These are phyloP conservation scores for Ochotona curzoniae DNA, from an alignment of 2,113 vertebrate genomes.

Conservation along the genomic window DNA sequence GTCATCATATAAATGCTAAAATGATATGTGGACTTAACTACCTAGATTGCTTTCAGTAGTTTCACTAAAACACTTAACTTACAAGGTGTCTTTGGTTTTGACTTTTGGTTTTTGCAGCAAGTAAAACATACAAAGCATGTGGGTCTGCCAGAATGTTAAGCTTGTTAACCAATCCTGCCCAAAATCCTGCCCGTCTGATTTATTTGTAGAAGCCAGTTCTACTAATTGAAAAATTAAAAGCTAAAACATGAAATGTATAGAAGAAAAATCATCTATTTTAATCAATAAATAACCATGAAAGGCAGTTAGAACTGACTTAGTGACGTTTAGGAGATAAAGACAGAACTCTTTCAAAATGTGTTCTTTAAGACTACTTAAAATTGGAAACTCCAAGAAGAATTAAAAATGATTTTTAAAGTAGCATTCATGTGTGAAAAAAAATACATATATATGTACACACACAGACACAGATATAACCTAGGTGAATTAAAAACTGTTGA, in stretches of 20 bases:
- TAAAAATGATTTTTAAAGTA: conserved; percentile 42
- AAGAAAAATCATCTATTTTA: conserved; percentile 46
- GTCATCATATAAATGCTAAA: conserved; percentile 16
- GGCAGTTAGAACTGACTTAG: background rate
- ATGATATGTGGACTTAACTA: conserved; percentile 32
- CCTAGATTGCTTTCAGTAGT: conserved; percentile 29
- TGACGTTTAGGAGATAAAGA: background rate
- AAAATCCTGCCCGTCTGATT: background rate
- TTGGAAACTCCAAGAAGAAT: conserved; percentile 33
- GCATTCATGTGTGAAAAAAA: no score
- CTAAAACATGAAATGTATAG: conserved; percentile 37
- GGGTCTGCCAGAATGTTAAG: conserved; percentile 24
- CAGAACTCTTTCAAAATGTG: conserved; percentile 2
- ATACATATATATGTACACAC: no score
- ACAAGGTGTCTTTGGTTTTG: background rate
- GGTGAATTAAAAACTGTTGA: background rate
- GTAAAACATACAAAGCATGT: conserved; percentile 34
- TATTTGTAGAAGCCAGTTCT: conserved; percentile 48
- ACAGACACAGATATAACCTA: background rate
- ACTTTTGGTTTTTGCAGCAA: conserved; percentile 1
- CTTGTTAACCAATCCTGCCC: conserved; percentile 21
- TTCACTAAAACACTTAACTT: conserved; percentile 27
- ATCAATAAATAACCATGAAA: conserved; percentile 27
- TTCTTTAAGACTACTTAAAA: conserved; percentile 5
- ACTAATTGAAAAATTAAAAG: background rate